Evolutionary conservation across 53 echinoderm and acorn worm genomes (phyloP).

Genomic region (Pentamera pediparva): DNA sequence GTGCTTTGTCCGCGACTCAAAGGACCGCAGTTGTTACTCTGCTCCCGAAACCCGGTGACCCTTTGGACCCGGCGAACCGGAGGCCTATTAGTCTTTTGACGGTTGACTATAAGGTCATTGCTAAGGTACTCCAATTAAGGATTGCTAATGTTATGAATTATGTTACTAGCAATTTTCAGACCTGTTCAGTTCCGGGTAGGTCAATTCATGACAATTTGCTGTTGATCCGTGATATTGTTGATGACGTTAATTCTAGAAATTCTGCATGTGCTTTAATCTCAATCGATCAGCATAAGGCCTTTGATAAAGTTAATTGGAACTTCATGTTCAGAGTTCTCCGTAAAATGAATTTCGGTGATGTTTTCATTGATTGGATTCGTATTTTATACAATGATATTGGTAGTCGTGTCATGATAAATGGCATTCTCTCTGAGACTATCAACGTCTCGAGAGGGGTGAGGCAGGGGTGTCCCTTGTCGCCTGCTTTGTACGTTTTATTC

Average conservation of each 20-base stretch:
- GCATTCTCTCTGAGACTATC: too few species aligned
- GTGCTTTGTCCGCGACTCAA: background rate
- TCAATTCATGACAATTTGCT: conserved; percentile 5
- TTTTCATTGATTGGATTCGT: too few species aligned
- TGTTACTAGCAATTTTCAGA: conserved; percentile 1
- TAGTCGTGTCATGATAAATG: too few species aligned
- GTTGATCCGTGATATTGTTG: conserved; percentile 6
- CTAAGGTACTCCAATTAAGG: background rate
- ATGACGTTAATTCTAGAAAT: background rate
- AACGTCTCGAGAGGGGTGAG: too few species aligned
- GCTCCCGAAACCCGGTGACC: background rate
- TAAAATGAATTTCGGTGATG: too few species aligned
- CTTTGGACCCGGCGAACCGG: conserved; percentile 7
- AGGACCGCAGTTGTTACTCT: background rate
- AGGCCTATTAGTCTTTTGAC: conserved; percentile 4
- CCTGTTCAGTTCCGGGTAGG: conserved; percentile 8
- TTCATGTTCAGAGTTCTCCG: too few species aligned
- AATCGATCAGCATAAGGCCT: too few species aligned
- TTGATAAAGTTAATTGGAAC: too few species aligned
- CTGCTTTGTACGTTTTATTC: too few species aligned
- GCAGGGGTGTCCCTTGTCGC: too few species aligned
- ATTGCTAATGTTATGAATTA: background rate
- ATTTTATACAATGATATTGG: too few species aligned
- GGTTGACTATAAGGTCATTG: conserved; percentile 6
- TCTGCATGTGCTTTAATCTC: conserved; percentile 6